These are phyloP conservation scores for Rhabdomys pumilio DNA, from an alignment of 2,797 vertebrate species.

Conservation along the genomic window DNA sequence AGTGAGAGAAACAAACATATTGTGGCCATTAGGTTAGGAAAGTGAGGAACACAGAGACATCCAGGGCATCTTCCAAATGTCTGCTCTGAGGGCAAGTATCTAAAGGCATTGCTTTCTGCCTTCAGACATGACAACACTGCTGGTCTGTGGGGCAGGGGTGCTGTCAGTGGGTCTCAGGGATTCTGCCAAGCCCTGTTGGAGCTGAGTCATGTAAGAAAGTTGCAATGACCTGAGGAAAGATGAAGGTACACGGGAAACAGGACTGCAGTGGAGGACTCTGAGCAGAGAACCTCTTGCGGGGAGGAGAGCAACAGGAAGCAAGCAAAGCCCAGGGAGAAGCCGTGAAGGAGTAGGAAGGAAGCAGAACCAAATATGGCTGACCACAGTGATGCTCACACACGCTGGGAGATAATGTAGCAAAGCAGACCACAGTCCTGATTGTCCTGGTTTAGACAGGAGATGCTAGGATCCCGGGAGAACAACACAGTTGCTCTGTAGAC, in stretches of 20 bases:
- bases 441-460: not conserved
- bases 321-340: not conserved
- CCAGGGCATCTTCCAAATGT: not conserved
- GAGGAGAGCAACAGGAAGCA: not conserved
- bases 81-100: not conserved
- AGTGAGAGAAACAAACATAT: not conserved
- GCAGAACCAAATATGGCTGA: not conserved
- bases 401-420: not conserved
- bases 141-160: rapidly evolving
- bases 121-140: not conserved
- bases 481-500: not conserved
- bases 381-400: not conserved
- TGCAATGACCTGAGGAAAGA: not conserved
- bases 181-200: not conserved
- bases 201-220: not conserved
- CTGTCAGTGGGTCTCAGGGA: not conserved
- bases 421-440: too few relatives aligned
- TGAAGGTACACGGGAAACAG: not conserved
- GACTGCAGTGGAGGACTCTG: not conserved
- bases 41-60: not conserved
- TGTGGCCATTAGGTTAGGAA: not conserved
- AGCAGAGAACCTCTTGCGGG: not conserved
- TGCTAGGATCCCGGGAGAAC: not conserved
- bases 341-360: too few relatives aligned
- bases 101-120: not conserved